Conservation (phyloP, 2,888 invertebrate species). For the Melikaiella ostensackeni region DNA sequence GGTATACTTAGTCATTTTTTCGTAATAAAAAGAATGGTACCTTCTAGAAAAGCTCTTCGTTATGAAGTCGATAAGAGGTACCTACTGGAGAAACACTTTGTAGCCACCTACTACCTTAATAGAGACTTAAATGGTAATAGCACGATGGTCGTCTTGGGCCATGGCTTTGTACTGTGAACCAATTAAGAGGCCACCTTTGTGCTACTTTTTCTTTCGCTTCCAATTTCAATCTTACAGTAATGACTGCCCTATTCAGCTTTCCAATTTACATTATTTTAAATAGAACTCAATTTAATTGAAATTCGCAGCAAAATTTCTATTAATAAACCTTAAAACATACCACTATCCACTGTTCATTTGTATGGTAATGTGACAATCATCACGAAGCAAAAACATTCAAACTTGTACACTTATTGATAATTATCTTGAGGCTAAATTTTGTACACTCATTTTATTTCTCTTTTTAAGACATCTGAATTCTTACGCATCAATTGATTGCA, state of each 20-base stretch:
- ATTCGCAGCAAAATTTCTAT: not conserved
- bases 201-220: slow-evolving; percentile 45
- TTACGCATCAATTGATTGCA: no score
- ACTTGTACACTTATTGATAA: not conserved
- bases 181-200: slow-evolving; percentile 54
- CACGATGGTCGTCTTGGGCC: slow-evolving; percentile 51
- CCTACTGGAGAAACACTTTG: slow-evolving; percentile 35
- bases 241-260: slow-evolving; percentile 18
- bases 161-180: slow-evolving; percentile 53
- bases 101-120: slow-evolving; percentile 24
- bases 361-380: not conserved
- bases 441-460: no score
- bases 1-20: slow-evolving; percentile 20
- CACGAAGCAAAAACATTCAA: no score
- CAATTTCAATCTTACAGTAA: slow-evolving; percentile 10
- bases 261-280: slow-evolving; percentile 17
- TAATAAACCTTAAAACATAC: not conserved
- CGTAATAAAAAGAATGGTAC: not conserved
- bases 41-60: slow-evolving; percentile 27
- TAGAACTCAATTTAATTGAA: not conserved
- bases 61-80: slow-evolving; percentile 22
- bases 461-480: no score
- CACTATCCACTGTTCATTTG: not conserved
- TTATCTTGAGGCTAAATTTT: no score
- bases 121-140: slow-evolving; percentile 47